Percentiles rank a stretch among this genome's conserved stretches.
These are phyloP conservation scores for Papilio dardanus DNA, from an alignment of 1,140 invertebrate genomes.

Conservation along the genomic window DNA sequence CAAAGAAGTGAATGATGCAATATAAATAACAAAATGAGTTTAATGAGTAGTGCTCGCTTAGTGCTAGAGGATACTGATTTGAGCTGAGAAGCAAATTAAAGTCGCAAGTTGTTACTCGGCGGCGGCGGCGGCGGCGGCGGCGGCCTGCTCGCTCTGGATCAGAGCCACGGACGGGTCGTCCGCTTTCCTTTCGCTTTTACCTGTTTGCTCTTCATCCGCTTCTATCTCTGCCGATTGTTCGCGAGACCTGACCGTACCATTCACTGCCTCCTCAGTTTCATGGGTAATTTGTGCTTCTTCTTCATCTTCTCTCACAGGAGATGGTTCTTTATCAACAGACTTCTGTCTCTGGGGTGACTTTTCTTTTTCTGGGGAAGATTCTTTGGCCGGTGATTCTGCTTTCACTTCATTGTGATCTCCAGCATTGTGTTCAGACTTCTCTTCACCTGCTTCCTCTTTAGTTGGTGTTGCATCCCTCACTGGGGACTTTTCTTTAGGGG, in stretches of 20 bases:
- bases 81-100: slow-evolving; percentile 72
- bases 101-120: slow-evolving; percentile 66
- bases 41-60: slow-evolving; percentile 74
- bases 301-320: slow-evolving; percentile 38
- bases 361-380: slow-evolving; percentile 57
- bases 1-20: slow-evolving; percentile 72
- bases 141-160: slow-evolving; percentile 72
- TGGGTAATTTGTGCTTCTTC: slow-evolving; percentile 60
- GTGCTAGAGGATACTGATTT: slow-evolving; percentile 73
- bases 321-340: slow-evolving; percentile 39
- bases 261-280: slow-evolving; percentile 56
- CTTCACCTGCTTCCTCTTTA: slow-evolving; percentile 37
- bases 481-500: slow-evolving; percentile 31
- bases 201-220: slow-evolving; percentile 43
- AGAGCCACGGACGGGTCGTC: slow-evolving; percentile 72
- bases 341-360: slow-evolving; percentile 55
- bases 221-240: slow-evolving; percentile 71
- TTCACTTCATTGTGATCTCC: slow-evolving; percentile 36
- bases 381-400: slow-evolving; percentile 50
- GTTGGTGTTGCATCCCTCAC: slow-evolving; percentile 37
- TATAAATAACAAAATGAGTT: slow-evolving; percentile 74
- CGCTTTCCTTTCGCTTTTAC: slow-evolving; percentile 57
- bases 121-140: slow-evolving; percentile 54
- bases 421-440: slow-evolving; percentile 7
- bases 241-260: slow-evolving; percentile 70